Base-by-base conservation (phyloP, 2,113 vertebrate species). In the Naja naja region DNA sequence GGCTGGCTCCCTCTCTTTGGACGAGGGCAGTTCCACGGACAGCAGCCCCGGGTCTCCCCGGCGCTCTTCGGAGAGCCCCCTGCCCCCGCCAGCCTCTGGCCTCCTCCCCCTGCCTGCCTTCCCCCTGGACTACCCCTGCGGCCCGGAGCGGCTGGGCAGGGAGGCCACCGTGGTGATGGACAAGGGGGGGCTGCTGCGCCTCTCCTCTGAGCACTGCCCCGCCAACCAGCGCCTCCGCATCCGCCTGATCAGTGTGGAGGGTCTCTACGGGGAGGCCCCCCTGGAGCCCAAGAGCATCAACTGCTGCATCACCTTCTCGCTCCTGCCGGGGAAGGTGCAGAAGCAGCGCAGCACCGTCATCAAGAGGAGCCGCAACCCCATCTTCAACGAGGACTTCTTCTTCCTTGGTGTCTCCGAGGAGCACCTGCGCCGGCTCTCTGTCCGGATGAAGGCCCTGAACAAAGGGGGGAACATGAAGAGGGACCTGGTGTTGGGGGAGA, bases 361-460 rank as follows among this genome's bases (percentile, higher is more conserved):
- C 93, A 97, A 98, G 94, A 98, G 97, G 93, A 99, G 98, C 96
- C 98, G 98, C 39, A 98, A 99, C 94, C 98, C 98, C 0, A 98
- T 99, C 93, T 98, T 99, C 93, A 99, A 98, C 74, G 98, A 99
- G 96, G 99, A 99, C 97, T 99, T 99, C 93, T 99, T 98, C 97
- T 98, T 99, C 89, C 98, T 99, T 8, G 95, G 97, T 0, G 96
- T 99, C 87, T 94, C 97, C 0, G 98, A 98, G 91, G 97, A 98
- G 1, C 97, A 98, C 92, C 95, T 99, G 55, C 93, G 93, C 89
- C 96, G 95, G 92, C 95, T 97, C 91, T 97, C 97, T 0, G 95
- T 99, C 87, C 97, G 97, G 88, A 98, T 99, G 94, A 98, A 99
- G 97, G 98, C 98, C 0, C 96, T 98, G 91, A 98, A 98, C 95